Conservation (phyloP, 2,797 vertebrate genomes). For the Allobates femoralis region DNA sequence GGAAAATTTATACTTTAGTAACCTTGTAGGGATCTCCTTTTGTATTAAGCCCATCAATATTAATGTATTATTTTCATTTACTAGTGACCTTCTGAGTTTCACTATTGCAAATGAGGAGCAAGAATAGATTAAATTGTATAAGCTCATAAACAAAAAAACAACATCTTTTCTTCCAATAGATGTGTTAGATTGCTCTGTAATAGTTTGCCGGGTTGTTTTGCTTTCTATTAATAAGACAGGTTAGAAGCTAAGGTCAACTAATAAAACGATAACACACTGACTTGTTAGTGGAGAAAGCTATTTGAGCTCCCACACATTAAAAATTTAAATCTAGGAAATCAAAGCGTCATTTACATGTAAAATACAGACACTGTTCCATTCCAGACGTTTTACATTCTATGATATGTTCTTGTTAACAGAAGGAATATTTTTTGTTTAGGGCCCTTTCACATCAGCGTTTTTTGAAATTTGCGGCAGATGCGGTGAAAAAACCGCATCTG, state of each 20-base stretch:
- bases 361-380: background rate
- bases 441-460: too few relatives aligned
- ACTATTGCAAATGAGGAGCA: constrained; percentile 15
- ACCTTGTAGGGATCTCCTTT: constrained; percentile 3
- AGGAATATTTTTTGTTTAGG: background rate
- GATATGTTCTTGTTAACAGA: background rate
- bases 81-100: constrained; percentile 22
- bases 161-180: constrained; percentile 34
- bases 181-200: constrained; percentile 28
- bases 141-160: constrained; percentile 21
- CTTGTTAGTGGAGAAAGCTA: constrained; percentile 53
- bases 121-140: constrained; percentile 28
- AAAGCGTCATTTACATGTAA: constrained; percentile 51
- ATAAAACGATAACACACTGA: constrained; percentile 41
- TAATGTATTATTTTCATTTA: constrained; percentile 33
- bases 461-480: too few relatives aligned
- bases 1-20: constrained; percentile 52
- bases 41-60: constrained; percentile 35
- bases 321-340: constrained; percentile 56
- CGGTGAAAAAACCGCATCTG: too few relatives aligned
- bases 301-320: constrained; percentile 52
- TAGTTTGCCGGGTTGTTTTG: constrained; percentile 33
- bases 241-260: constrained; percentile 54
- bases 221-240: constrained; percentile 46
- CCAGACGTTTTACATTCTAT: background rate